phyloP scores from a whole-genome alignment of 2,113 vertebrate genomes.

The Brachionichthys hirsutus region DNA sequence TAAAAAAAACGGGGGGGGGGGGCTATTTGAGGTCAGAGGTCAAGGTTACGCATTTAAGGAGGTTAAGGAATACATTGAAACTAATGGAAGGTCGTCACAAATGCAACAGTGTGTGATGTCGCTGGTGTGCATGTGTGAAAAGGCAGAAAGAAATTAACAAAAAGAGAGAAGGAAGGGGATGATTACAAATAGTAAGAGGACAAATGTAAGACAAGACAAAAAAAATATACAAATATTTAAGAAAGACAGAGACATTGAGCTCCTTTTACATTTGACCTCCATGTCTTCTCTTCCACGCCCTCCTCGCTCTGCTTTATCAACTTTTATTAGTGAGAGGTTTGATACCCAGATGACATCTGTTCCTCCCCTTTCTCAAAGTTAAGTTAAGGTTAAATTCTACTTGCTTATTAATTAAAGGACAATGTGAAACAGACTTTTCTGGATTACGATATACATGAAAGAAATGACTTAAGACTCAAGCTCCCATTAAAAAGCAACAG shows the following conservation, averaged over 20 bases:
- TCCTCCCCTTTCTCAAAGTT: slow-evolving; percentile 24
- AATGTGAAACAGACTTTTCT: background rate
- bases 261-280: slow-evolving; percentile 13
- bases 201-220: background rate
- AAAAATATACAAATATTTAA: background rate
- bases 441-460: background rate
- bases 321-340: slow-evolving; percentile 44
- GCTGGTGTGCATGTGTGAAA: background rate
- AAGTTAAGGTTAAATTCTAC: slow-evolving; percentile 41
- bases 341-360: slow-evolving; percentile 39
- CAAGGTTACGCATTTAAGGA: slow-evolving; percentile 33
- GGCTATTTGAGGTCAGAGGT: slow-evolving; percentile 10
- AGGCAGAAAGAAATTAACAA: background rate
- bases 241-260: background rate
- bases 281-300: slow-evolving; percentile 10
- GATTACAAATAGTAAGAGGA: background rate
- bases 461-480: no score
- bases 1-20: slow-evolving; percentile 23
- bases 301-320: slow-evolving; percentile 33
- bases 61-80: slow-evolving; percentile 20
- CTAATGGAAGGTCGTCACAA: slow-evolving; percentile 22
- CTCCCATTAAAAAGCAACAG: no score
- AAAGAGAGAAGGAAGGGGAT: background rate
- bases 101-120: background rate
- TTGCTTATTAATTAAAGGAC: no score